Percentiles rank a stretch among this genome's conserved stretches.
These are phyloP conservation scores for Centropristis striata DNA, from an alignment of 2,113 vertebrate genomes.

Conservation along the genomic window DNA sequence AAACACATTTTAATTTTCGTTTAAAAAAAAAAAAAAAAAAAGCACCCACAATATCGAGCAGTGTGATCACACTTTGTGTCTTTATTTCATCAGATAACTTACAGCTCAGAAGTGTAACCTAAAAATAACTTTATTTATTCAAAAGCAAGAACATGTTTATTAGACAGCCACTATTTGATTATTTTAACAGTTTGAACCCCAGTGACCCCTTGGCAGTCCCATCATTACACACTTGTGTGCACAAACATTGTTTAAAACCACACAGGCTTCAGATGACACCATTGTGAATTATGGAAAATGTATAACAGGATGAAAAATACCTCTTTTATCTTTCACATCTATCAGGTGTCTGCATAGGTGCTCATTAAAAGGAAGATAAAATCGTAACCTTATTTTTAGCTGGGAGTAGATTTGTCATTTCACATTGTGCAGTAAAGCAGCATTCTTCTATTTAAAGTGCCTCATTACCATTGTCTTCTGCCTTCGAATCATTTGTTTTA, in stretches of 20 bases:
- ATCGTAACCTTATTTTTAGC: neutral
- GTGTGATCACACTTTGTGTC: neutral
- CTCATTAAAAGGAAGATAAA: constrained; percentile 5
- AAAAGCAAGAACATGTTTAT: constrained; percentile 23
- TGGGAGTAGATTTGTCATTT: neutral
- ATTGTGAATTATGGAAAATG: constrained; percentile 7
- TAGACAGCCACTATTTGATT: constrained; percentile 23
- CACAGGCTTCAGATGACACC: constrained; percentile 20
- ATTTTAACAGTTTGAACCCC: constrained; percentile 16
- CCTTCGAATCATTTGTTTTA: neutral
- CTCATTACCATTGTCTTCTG: neutral
- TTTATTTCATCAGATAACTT: constrained; percentile 29
- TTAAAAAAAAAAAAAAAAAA: too few relatives aligned
- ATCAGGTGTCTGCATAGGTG: constrained; percentile 6
- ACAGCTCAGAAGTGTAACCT: constrained; percentile 19
- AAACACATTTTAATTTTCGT: neutral
- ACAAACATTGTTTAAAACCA: constrained; percentile 32
- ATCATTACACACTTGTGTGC: constrained; percentile 18
- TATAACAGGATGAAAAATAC: constrained; percentile 11
- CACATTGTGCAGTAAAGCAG: constrained; percentile 28
- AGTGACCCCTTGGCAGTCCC: neutral
- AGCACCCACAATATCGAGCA: neutral
- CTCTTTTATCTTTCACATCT: neutral
- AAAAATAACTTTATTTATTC: constrained; percentile 20
- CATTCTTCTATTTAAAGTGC: constrained; percentile 27